Base-by-base conservation (phyloP, 2,888 invertebrate genomes). In the Drosophila acutilabella region DNA sequence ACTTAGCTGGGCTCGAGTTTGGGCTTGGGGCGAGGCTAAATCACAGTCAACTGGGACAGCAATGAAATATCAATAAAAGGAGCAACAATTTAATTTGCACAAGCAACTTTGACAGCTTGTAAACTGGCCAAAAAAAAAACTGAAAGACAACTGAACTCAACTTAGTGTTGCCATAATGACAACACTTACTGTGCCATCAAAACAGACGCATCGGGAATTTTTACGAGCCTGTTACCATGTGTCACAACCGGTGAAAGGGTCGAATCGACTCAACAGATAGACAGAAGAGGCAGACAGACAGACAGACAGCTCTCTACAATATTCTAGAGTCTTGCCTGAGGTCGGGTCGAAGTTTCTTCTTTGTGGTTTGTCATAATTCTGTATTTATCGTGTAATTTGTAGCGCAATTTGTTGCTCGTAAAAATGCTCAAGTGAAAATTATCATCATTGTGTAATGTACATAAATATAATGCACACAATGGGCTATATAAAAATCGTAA, bases 301-400 rank as follows among this genome's bases (percentile, higher is more conserved):
- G 14, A 42, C 36, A 13, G 36, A 36, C 36, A 13, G 13, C 36
- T 36, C 36, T 16, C 26, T 36, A 26, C 10, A 48, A 30, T 23
- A 36, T 36, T 36, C 30, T 48, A 42, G 50, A 51, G 40, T 45
- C 30, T 23, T 41, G 20, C 40, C 42, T 16, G 42, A 36, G 51
- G 36, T 58, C 48, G 48, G 64, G 18, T 76, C 71, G 58, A 48
- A 47, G 45, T 36, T 36, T 13, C 1, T 13, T 36, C n/a, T 36
- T 36, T 36, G 13, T 38, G 75, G 65, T 60, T 75, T 90, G 91
- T 91, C 91, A 91, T 91, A 91, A 91, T 91, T 88, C 91, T 83
- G 84, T 89, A 91, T 90, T 91, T 91, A 91, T 89, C 88, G 83
- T 87, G 84, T 91, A 88, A 90, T 91, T 91, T 87, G 89, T 87